These are phyloP conservation scores for Agrilus mali DNA, from an alignment of 2,888 invertebrate genomes.

Conservation along the genomic window DNA sequence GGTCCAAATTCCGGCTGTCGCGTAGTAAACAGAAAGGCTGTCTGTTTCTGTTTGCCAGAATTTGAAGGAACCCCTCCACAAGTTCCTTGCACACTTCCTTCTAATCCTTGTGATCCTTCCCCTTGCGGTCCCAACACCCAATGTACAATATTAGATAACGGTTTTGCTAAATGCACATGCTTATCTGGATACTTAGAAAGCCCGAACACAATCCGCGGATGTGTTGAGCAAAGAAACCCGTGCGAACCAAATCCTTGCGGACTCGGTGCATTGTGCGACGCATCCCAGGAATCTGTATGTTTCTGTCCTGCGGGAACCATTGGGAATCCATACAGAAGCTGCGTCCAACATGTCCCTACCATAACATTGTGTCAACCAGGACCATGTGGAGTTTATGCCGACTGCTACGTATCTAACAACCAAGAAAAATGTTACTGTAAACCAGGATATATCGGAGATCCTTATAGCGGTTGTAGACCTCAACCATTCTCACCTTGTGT, in stretches of 20 bases:
- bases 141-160: conserved; percentile 63
- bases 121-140: conserved; percentile 84
- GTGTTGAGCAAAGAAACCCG: conserved; percentile 63
- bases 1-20: conserved; percentile 75
- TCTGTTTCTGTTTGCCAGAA: conserved; percentile 80
- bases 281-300: conserved; percentile 65
- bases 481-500: conserved; percentile 58
- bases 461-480: conserved; percentile 61
- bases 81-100: conserved; percentile 55
- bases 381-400: conserved; percentile 70
- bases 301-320: conserved; percentile 72
- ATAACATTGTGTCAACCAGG: conserved; percentile 62
- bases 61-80: conserved; percentile 75
- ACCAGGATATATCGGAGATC: conserved; percentile 63
- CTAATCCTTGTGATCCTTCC: conserved; percentile 70
- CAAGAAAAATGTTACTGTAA: conserved; percentile 77
- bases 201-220: conserved; percentile 78
- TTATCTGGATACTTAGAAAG: conserved; percentile 71
- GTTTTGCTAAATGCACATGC: conserved; percentile 81
- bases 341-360: conserved; percentile 46
- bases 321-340: conserved; percentile 73
- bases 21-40: conserved; percentile 57
- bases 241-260: conserved; percentile 79
- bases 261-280: conserved; percentile 64
- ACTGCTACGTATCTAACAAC: conserved; percentile 71